Evolutionary conservation across 2,797 vertebrate species (phyloP), one percentile per base, ranked within the genome.

Genomic region (Nasua narica): DNA sequence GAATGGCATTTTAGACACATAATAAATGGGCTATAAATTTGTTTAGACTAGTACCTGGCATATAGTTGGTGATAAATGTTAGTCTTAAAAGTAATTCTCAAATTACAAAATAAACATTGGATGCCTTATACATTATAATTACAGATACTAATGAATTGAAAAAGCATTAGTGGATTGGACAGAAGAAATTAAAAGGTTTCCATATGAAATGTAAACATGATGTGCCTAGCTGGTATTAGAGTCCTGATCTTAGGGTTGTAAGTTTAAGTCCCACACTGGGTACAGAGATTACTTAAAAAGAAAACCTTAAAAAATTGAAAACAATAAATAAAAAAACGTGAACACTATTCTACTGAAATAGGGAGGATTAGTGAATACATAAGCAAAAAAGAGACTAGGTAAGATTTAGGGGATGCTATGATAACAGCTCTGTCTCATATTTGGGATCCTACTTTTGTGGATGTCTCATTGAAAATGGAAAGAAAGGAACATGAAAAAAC

Each of bases 61-160:
- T 54, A 13, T 48, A 85, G 18, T 70, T 74, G 83, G 21, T 92
- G 14, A 5, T 48, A 94, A 72, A 85, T 67, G 67, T 46, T n/a
- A 78, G 8, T 16, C 52, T 76, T 60, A 87, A 78, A 91, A 90
- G 29, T 69, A 95, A 95, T 91, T 79, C 56, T 82, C 35, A 95
- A 94, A 35, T 76, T 88, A 90, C 54, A 94, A 95, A 93, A 70
- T 65, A 87, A 92, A 81, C 16, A 83, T 74, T 74, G 92, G 12
- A 88, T 15, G 6, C 1, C 37, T 87, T 94, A 60, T 15, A 70
- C 11, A 90, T 91, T 84, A 54, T 87, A 95, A 81, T 52, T 95
- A 74, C 10, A 85, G 37, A 90, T 78, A 27, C 85, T 69, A 93
- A 69, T 85, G n/a, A 90, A 81, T 54, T 94, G 82, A 2, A 96